Evolutionary conservation across 2,797 vertebrate species (phyloP).

Genomic region (Rhinichthys osculus): DNA sequence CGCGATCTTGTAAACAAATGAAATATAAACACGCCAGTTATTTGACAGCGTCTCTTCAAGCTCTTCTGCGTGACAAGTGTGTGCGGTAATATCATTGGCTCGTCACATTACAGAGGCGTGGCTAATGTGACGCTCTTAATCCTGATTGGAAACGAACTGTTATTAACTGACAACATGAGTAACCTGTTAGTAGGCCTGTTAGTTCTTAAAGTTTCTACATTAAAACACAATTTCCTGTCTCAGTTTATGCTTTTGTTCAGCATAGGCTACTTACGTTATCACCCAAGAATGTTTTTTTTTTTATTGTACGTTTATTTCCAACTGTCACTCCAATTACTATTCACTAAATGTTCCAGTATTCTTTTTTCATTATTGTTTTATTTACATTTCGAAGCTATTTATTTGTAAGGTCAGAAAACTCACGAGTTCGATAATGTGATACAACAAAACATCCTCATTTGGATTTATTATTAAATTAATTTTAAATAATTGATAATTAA

Average conservation of each 20-base stretch:
- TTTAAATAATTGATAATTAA: neutral
- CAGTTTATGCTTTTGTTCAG: neutral
- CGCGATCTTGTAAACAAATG: neutral
- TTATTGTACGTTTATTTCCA: neutral
- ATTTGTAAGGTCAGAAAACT: neutral
- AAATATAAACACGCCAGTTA: neutral
- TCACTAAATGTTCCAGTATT: neutral
- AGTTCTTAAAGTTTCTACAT: neutral
- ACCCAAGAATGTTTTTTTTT: neutral
- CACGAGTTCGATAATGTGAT: neutral
- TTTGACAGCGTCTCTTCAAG: neutral
- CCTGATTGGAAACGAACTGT: neutral
- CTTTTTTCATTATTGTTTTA: neutral
- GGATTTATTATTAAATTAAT: neutral
- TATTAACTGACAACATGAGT: neutral
- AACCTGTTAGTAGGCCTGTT: neutral
- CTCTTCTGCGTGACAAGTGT: constrained; percentile 1
- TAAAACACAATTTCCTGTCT: neutral
- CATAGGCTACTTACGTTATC: neutral
- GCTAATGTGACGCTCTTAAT: constrained; percentile 3
- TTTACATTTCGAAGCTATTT: neutral
- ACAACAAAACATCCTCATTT: neutral
- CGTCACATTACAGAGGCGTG: constrained; percentile 6
- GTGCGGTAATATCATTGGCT: constrained; percentile 8
- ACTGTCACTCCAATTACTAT: neutral